These are phyloP conservation scores for Drosophila hydei DNA, from an alignment of 1,140 invertebrate genomes.

Conservation along the genomic window DNA sequence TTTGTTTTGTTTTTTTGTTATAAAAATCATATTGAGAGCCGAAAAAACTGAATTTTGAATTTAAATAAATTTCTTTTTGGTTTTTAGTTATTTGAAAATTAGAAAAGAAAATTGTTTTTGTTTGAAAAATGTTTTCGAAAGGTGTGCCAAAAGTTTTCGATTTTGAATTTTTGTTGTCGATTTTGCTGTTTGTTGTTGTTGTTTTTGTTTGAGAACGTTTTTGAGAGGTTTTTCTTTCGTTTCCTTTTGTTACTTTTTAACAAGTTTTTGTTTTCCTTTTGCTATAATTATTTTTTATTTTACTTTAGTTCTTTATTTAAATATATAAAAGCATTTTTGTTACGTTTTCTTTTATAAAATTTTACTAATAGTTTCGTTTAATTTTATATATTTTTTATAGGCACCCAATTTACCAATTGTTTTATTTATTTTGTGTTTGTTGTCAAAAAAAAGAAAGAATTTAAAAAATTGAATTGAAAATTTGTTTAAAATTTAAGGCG, in stretches of 20 bases:
- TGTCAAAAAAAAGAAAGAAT: slow-evolving; percentile 39
- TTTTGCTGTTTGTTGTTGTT: slow-evolving; percentile 47
- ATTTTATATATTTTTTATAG: slow-evolving; percentile 77
- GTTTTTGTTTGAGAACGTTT: slow-evolving; percentile 76
- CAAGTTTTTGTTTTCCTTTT: slow-evolving; percentile 47
- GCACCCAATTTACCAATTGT: slow-evolving; percentile 84
- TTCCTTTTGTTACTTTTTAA: slow-evolving; percentile 40
- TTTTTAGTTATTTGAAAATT: slow-evolving; percentile 23
- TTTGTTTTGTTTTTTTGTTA: not conserved
- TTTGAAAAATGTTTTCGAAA: slow-evolving; percentile 83
- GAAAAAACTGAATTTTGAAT: slow-evolving; percentile 79
- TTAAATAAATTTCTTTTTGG: slow-evolving; percentile 53
- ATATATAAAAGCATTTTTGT: slow-evolving; percentile 60
- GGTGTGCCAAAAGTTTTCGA: slow-evolving; percentile 81
- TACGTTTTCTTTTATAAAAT: slow-evolving; percentile 74
- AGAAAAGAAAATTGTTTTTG: slow-evolving; percentile 30
- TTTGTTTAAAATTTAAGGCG: slow-evolving; percentile 31
- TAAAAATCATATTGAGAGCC: slow-evolving; percentile 65
- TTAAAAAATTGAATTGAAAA: slow-evolving; percentile 13
- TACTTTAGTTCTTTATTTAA: slow-evolving; percentile 54
- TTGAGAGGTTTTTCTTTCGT: slow-evolving; percentile 74
- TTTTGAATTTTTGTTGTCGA: slow-evolving; percentile 60
- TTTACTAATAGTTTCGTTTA: slow-evolving; percentile 80
- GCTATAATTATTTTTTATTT: slow-evolving; percentile 45
- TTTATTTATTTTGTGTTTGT: slow-evolving; percentile 54